Percentiles rank a stretch among this genome's conserved stretches.
These are phyloP conservation scores for Pherbina coryleti DNA, from an alignment of 2,888 invertebrate species.

Conservation along the genomic window DNA sequence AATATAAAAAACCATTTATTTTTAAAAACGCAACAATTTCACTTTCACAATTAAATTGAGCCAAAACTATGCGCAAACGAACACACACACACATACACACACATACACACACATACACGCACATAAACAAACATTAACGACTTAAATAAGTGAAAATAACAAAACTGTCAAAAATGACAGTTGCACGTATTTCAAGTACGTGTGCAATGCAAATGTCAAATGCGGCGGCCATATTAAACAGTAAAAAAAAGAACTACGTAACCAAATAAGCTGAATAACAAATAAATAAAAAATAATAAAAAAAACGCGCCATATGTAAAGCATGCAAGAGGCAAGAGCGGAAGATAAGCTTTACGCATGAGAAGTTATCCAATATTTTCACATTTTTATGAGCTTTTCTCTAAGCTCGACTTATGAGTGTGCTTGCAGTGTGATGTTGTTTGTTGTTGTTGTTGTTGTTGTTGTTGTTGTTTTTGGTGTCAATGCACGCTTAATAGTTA, in stretches of 20 bases:
- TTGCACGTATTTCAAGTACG: conserved; percentile 21
- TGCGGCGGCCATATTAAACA: conserved; percentile 7
- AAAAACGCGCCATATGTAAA: neutral
- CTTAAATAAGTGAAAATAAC: conserved; percentile 21
- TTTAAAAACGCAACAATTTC: conserved; percentile 31
- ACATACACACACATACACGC: neutral
- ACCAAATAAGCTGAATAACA: neutral
- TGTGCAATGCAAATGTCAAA: conserved; percentile 10
- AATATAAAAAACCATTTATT: conserved; percentile 1
- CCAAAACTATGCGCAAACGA: neutral
- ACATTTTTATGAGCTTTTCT: neutral
- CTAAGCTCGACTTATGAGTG: neutral
- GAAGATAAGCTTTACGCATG: neutral
- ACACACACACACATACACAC: neutral
- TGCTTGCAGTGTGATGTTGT: neutral
- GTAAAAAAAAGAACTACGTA: neutral
- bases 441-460: conserved; percentile 2
- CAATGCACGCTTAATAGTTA: conserved; percentile 16
- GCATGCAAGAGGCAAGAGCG: neutral
- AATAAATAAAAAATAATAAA: neutral
- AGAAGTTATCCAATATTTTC: neutral
- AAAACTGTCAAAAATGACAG: conserved; percentile 30
- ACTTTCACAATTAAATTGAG: conserved; percentile 37
- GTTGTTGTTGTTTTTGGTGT: conserved; percentile 16
- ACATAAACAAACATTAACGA: neutral